phyloP scores from a whole-genome alignment of 2,888 invertebrate genomes.

The Osedax frankpressi region DNA sequence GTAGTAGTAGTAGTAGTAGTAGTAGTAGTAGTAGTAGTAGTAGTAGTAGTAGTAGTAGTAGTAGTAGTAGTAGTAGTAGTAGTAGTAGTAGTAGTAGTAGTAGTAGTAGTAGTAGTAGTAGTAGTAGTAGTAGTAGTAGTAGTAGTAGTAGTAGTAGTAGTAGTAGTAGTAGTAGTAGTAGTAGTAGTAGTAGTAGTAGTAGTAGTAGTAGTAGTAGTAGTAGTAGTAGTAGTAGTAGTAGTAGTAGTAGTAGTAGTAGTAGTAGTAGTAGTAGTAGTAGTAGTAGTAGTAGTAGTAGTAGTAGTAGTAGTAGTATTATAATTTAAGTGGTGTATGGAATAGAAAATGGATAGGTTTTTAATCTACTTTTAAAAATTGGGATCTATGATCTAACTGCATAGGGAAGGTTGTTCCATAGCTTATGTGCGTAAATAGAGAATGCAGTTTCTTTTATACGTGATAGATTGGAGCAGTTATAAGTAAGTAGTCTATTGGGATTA shows the following conservation, averaged over 20 bases:
- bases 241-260: neutral
- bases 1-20: neutral
- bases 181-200: neutral
- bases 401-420: too few species aligned
- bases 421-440: too few species aligned
- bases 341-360: too few species aligned
- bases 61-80: neutral
- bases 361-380: too few species aligned
- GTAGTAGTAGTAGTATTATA: neutral
- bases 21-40: neutral
- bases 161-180: neutral
- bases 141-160: neutral
- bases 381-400: too few species aligned
- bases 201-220: neutral
- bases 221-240: neutral
- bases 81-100: neutral
- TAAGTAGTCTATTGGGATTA: too few species aligned
- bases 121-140: neutral
- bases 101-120: neutral
- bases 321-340: too few species aligned
- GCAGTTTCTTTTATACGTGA: too few species aligned
- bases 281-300: neutral
- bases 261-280: neutral
- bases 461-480: too few species aligned
- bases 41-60: neutral